Evolutionary conservation across 1,140 invertebrate species (phyloP).

Genomic region (Heliconius eleuchia): DNA sequence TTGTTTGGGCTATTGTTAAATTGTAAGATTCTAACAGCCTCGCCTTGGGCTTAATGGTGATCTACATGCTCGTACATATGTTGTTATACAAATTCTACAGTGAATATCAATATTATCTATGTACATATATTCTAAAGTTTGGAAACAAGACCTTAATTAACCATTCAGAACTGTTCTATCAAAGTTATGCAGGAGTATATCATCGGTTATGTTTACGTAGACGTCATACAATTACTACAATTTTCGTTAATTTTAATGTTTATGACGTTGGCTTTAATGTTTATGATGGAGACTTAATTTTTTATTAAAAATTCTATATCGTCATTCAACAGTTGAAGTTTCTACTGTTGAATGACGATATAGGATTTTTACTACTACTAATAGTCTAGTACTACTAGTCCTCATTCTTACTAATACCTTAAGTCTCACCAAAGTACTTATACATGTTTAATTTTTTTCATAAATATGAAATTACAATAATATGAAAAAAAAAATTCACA

Average conservation of each 20-base stretch:
- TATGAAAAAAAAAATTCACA: no score
- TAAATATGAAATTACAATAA: no score
- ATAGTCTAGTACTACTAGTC: no score
- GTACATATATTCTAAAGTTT: neutral
- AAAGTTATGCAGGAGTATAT: neutral
- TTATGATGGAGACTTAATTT: no score
- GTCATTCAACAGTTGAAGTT: no score
- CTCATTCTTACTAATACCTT: no score
- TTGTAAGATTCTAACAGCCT: slow-evolving; percentile 4
- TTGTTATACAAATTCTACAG: neutral
- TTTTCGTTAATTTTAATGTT: neutral
- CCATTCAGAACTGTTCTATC: slow-evolving; percentile 1
- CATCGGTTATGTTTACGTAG: neutral
- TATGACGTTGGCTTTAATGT: neutral
- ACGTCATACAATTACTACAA: neutral
- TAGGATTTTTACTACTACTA: no score
- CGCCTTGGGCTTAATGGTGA: neutral
- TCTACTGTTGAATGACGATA: no score
- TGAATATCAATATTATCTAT: slow-evolving; percentile 5
- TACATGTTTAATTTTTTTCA: no score
- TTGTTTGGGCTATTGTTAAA: slow-evolving; percentile 19
- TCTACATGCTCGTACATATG: neutral
- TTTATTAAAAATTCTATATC: neutral
- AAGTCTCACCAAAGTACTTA: no score
- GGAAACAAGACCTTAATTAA: neutral